Conservation (phyloP, 2,797 vertebrate genomes). For the Centroberyx gerrardi region DNA sequence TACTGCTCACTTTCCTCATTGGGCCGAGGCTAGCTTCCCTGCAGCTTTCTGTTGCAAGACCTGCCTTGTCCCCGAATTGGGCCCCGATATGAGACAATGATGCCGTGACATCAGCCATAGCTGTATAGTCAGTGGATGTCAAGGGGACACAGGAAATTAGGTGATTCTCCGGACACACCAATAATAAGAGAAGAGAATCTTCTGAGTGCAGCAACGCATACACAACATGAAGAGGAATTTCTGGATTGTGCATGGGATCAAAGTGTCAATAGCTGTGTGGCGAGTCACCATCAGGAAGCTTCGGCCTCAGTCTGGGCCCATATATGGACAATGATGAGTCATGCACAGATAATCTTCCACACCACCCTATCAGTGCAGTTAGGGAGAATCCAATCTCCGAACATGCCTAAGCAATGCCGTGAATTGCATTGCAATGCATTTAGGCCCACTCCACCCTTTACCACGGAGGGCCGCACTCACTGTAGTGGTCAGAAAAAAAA, state of each 20-base stretch:
- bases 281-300: slow-evolving; percentile 76
- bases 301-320: slow-evolving; percentile 61
- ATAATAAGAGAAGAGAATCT: slow-evolving; percentile 56
- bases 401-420: slow-evolving; percentile 69
- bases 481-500: background rate
- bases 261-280: slow-evolving; percentile 73
- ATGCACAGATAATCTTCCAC: slow-evolving; percentile 79
- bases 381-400: slow-evolving; percentile 68
- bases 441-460: slow-evolving; percentile 34
- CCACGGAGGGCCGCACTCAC: slow-evolving; percentile 19
- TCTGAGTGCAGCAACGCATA: slow-evolving; percentile 37
- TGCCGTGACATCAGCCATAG: slow-evolving; percentile 47
- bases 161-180: slow-evolving; percentile 34
- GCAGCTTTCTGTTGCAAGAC: slow-evolving; percentile 41
- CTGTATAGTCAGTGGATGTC: slow-evolving; percentile 20
- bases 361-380: slow-evolving; percentile 60
- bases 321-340: slow-evolving; percentile 79
- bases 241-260: slow-evolving; percentile 78
- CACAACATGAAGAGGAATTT: slow-evolving; percentile 71
- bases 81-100: slow-evolving; percentile 29
- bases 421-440: slow-evolving; percentile 40
- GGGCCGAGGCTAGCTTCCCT: slow-evolving; percentile 39
- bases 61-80: slow-evolving; percentile 18
- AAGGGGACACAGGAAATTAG: slow-evolving; percentile 28
- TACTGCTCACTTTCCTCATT: slow-evolving; percentile 30